Evolutionary conservation across 2,113 vertebrate species (phyloP), one percentile per base, ranked within the genome.

Genomic region (Crypturellus undulatus): DNA sequence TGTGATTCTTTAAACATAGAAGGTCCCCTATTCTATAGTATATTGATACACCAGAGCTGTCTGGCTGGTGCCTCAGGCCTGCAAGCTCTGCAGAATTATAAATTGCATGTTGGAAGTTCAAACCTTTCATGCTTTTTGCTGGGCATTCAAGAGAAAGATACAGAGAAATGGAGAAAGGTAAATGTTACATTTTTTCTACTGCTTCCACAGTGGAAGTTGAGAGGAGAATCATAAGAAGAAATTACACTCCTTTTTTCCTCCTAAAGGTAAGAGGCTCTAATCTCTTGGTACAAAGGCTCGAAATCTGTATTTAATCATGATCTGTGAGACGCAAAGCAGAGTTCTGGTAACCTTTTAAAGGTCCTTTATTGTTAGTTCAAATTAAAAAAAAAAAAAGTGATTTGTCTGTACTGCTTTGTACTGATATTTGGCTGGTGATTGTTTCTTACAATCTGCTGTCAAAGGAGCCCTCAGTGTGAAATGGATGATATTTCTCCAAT

Each of bases 371-470:
- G 71, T 67, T 77, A 84, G 38, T 76, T 52, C 49, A 88, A 52
- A 91, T 45, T 15, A 85, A 83, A 78, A 54, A 94, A 43, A 45
- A 40, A 75, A 78, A 36, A 13, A 79, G 24, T 67, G 54, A 95
- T 93, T 83, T 89, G 15, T 85, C 75, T 93, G 34, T 87, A 68
- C 81, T 85, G 64, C 73, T 90, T 67, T 77, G 58, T 45, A 13
- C 60, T 75, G 63, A 83, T 94, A 80, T 90, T 97, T 94, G 91
- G 30, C 65, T 90, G 47, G 54, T 63, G 85, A 32, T 96, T 94
- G 85, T 85, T 75, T 84, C 59, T 83, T 81, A 60, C 65, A 65
- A 85, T 75, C 67, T 87, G 16, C 80, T 94, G 63, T 93, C 47
- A 20, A 79, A 92, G 54, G 32, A 73, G n/a, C 38, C 43, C 51